Evolutionary conservation across 2,113 vertebrate genomes (phyloP).

Genomic region (Nycticryphes semicollaris): DNA sequence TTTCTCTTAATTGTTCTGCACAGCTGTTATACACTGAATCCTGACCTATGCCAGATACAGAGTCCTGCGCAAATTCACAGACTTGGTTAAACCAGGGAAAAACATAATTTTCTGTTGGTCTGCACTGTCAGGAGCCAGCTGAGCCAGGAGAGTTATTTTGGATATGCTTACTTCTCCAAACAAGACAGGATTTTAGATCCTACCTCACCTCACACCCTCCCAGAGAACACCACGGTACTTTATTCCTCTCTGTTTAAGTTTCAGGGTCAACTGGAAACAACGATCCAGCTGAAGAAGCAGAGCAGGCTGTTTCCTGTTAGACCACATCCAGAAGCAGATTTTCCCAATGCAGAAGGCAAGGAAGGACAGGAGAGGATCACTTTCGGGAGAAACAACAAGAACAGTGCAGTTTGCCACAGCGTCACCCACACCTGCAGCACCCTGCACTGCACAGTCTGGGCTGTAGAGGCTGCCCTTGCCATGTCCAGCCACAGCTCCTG

Average conservation of each 20-base stretch:
- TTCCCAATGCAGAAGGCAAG: neutral
- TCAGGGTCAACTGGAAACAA: neutral
- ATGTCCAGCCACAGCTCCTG: neutral
- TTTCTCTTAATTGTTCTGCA: neutral
- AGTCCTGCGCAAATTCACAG: neutral
- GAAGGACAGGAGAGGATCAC: neutral
- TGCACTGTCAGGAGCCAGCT: neutral
- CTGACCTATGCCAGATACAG: neutral
- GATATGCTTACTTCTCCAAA: neutral
- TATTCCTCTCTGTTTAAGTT: neutral
- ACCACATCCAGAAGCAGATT: neutral
- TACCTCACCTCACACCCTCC: neutral
- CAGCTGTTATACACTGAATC: neutral
- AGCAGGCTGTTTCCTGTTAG: neutral
- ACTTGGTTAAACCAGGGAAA: neutral
- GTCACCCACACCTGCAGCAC: neutral
- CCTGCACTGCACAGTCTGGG: conserved; percentile 33
- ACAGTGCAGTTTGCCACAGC: neutral
- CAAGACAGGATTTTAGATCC: neutral
- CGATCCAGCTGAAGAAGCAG: neutral
- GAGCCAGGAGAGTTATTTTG: neutral
- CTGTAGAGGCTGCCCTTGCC: conserved; percentile 57
- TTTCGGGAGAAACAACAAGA: neutral
- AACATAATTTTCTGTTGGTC: neutral
- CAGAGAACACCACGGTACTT: neutral